Evolutionary conservation across 1,140 invertebrate species (phyloP), one percentile per base, ranked within the genome.

Genomic region (Philaenus spumarius): DNA sequence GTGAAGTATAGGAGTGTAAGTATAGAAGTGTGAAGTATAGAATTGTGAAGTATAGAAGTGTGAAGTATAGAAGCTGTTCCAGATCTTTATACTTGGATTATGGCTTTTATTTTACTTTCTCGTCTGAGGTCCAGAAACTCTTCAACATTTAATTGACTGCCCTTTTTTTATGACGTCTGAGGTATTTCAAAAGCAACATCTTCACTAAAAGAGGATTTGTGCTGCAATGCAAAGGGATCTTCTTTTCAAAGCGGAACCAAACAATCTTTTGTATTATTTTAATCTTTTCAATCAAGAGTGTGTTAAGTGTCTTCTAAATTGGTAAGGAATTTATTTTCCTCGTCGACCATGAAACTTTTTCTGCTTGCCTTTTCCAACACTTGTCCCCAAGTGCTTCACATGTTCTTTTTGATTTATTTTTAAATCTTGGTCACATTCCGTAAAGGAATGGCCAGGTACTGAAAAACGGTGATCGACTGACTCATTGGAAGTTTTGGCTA

Each of bases 391-490:
- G 42, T 51, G 34, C 42, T 47, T 40, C 24, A 14, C 15, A 19
- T 7, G 7, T 61, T 17, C 47, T 24, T 43, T 61, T 62, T 22
- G 19, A 19, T 19, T 37, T 48, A 39, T 60, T 52, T 46, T 60
- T 53, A 60, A 63, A 30, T 64, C 54, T 50, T 58, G 39, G 43
- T 63, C 57, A 60, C 56, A 64, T 55, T 64, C 57, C 37, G 48
- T 63, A 24, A 47, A 60, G 23, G 58, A 63, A 53, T 64, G 63
- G 14, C 58, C 61, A 62, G 39, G 40, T 23, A 48, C 19, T 26
- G 63, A 52, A 48, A 63, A 60, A n/a, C 45, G 46, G 50, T 64
- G 58, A 47, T 64, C 58, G 2, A 64, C 51, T 35, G 46, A 45
- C 48, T 62, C 58, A 40, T 62, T 55, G 7, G 48, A 19, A 34